Percentiles rank a stretch among this genome's conserved stretches.
These are phyloP conservation scores for Poliocrania exsul DNA, from an alignment of 2,797 vertebrate species.

Conservation along the genomic window DNA sequence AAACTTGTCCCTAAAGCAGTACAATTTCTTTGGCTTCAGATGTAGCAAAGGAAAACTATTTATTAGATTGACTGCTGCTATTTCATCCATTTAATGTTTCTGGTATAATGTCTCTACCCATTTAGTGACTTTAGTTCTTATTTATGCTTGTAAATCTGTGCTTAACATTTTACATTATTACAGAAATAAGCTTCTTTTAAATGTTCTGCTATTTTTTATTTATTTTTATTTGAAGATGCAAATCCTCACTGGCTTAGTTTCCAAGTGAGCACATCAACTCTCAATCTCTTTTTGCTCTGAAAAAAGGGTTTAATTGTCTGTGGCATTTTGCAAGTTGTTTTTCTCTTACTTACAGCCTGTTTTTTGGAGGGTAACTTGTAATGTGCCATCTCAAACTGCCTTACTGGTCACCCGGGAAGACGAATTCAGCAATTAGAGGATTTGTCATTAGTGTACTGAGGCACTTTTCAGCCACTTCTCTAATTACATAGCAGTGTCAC, in stretches of 20 bases:
- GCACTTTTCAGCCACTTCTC: neutral
- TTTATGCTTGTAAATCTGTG: conserved; percentile 43
- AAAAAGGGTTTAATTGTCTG: neutral
- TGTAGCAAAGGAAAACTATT: neutral
- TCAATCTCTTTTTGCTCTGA: neutral
- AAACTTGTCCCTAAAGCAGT: neutral
- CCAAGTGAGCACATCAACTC: neutral
- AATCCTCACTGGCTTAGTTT: conserved; percentile 32
- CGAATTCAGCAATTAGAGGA: neutral
- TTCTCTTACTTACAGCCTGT: neutral
- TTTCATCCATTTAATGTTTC: conserved; percentile 30
- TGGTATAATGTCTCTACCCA: neutral
- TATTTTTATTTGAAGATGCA: conserved; percentile 19
- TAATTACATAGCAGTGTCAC: neutral
- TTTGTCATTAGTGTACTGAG: neutral
- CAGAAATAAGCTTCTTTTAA: conserved; percentile 58
- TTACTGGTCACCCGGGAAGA: neutral
- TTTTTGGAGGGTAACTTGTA: neutral
- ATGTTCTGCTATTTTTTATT: conserved; percentile 26
- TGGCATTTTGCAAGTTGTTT: conserved; percentile 22
- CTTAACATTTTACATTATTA: conserved; percentile 52
- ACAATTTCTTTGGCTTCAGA: neutral
- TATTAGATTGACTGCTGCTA: neutral
- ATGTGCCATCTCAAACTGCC: neutral
- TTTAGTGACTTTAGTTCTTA: conserved; percentile 27